Conservation (phyloP, 1,140 invertebrate genomes). For the Zeugodacus cucurbitae region DNA sequence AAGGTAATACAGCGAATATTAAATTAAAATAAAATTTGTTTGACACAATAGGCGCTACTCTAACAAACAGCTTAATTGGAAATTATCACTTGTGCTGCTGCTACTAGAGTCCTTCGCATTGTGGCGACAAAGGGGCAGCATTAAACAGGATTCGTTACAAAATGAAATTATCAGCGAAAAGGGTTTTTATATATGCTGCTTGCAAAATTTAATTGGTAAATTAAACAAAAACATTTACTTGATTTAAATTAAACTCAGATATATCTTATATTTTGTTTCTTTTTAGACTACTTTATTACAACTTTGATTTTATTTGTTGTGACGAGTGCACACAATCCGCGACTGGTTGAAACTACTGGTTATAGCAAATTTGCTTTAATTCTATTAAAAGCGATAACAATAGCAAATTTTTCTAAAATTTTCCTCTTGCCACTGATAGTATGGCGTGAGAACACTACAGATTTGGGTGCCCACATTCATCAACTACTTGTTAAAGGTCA, state of each 20-base stretch:
- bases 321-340: neutral
- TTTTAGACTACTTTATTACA: slow-evolving; percentile 56
- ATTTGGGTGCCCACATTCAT: slow-evolving; percentile 56
- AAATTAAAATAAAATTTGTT: neutral
- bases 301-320: slow-evolving; percentile 49
- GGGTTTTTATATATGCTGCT: slow-evolving; percentile 67
- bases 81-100: slow-evolving; percentile 70
- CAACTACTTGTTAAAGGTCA: slow-evolving; percentile 56
- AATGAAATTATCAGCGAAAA: slow-evolving; percentile 68
- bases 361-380: slow-evolving; percentile 44
- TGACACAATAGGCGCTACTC: neutral
- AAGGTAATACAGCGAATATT: slow-evolving; percentile 67
- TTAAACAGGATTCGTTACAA: slow-evolving; percentile 52
- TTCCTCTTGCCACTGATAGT: slow-evolving; percentile 68
- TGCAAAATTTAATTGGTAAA: slow-evolving; percentile 61
- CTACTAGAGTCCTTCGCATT: slow-evolving; percentile 72
- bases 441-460: slow-evolving; percentile 67
- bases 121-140: slow-evolving; percentile 65
- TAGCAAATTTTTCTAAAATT: slow-evolving; percentile 68
- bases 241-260: neutral
- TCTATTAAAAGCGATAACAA: slow-evolving; percentile 64
- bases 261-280: neutral
- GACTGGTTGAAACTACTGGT: slow-evolving; percentile 34
- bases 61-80: slow-evolving; percentile 71
- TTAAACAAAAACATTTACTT: neutral